A percentile compares a stretch with the other conserved stretches of the same genome.
Evolutionary conservation across 2,888 invertebrate genomes (phyloP).

Genomic region (Dilophus febrilis): DNA sequence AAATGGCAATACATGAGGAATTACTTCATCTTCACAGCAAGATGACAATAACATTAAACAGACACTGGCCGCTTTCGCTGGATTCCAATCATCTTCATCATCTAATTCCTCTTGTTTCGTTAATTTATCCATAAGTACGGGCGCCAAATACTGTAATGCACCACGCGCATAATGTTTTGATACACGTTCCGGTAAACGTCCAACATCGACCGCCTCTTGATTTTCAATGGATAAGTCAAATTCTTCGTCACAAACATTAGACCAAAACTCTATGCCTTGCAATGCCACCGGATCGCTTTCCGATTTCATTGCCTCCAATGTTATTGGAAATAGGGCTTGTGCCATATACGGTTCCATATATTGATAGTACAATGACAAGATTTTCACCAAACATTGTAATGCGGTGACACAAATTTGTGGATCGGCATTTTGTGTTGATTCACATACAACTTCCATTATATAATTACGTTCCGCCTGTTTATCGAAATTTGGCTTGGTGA

Average conservation of each 20-base stretch:
- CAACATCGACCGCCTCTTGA: constrained; percentile 80
- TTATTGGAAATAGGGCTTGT: constrained; percentile 92
- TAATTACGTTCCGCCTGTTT: constrained; percentile 94
- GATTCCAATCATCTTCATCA: constrained; percentile 99
- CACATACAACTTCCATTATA: constrained; percentile 99
- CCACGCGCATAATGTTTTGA: constrained; percentile 97
- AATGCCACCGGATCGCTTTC: constrained; percentile 89
- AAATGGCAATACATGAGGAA: constrained; percentile 90
- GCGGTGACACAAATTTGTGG: constrained; percentile 90
- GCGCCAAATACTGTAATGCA: constrained; percentile 85
- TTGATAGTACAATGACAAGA: constrained; percentile 95
- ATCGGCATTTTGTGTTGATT: constrained; percentile 88
- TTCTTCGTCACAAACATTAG: constrained; percentile 98
- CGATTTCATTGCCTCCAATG: constrained; percentile 95
- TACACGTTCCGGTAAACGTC: constrained; percentile 83
- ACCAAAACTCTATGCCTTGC: constrained; percentile 99
- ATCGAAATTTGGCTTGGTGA: constrained; percentile 96
- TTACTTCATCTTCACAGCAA: constrained; percentile 93
- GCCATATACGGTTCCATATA: constrained; percentile 99
- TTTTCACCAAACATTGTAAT: constrained; percentile 93
- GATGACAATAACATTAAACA: constrained; percentile 94
- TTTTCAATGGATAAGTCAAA: constrained; percentile 89
- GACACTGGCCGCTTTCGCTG: constrained; percentile 96
- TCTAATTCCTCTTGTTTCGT: constrained; percentile 95
- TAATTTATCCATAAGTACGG: constrained; percentile 81